Conservation (phyloP, 2,888 invertebrate genomes). For the Pasiphila rectangulata region DNA sequence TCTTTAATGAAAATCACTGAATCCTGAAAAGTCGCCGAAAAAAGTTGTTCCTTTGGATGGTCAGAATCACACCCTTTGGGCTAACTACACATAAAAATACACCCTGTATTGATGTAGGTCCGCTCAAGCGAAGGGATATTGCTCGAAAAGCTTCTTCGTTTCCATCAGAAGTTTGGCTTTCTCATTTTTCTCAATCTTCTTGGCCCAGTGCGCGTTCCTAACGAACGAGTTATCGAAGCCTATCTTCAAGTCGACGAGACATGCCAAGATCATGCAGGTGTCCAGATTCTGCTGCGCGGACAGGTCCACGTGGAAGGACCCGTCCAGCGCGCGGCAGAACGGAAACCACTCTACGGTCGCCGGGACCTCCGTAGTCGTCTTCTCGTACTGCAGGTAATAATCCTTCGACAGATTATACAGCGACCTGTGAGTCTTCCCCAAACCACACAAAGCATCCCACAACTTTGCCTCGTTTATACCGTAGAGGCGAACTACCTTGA, state of each 20-base stretch:
- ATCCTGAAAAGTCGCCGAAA: too few species aligned
- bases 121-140: neutral
- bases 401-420: constrained; percentile 11
- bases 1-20: too few species aligned
- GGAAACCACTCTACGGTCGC: constrained; percentile 20
- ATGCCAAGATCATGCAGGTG: constrained; percentile 20
- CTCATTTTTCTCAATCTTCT: neutral
- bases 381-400: constrained; percentile 19
- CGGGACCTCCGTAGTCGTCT: constrained; percentile 2
- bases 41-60: too few species aligned
- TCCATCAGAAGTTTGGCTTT: neutral
- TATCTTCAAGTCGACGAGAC: constrained; percentile 24
- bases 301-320: constrained; percentile 14
- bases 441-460: constrained; percentile 15
- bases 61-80: too few species aligned
- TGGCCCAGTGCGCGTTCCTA: constrained; percentile 21
- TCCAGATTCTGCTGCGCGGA: constrained; percentile 11
- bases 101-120: too few species aligned
- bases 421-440: neutral
- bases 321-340: constrained; percentile 19
- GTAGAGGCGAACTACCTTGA: constrained; percentile 20
- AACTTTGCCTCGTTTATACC: constrained; percentile 11
- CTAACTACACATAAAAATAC: too few species aligned
- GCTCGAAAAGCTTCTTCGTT: neutral
- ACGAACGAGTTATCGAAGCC: constrained; percentile 21